These are phyloP conservation scores for Acrobasis suavella DNA, from an alignment of 2,888 invertebrate genomes.

Conservation along the genomic window DNA sequence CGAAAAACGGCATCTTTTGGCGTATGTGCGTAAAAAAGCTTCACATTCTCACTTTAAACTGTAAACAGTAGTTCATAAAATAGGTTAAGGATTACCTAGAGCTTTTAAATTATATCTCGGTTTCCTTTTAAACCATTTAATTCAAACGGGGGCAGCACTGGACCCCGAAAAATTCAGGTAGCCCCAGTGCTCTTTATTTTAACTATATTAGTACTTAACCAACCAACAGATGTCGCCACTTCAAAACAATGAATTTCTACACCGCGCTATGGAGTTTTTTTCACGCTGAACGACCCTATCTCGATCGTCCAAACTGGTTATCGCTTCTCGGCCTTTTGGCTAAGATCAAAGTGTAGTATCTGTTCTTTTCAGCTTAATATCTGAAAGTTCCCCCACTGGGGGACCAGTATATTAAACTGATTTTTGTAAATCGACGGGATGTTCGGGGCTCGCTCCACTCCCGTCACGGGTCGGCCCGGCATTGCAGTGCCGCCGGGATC, in stretches of 20 bases:
- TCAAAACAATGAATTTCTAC: background rate
- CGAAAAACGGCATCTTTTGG: no score
- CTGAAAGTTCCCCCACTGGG: conserved; percentile 49
- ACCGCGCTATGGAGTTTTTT: conserved; percentile 7
- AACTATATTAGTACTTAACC: no score
- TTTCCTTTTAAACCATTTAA: no score
- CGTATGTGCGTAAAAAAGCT: no score
- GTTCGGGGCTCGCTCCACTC: conserved; percentile 49
- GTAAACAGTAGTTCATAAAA: no score
- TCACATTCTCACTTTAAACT: no score
- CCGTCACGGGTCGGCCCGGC: conserved; percentile 48
- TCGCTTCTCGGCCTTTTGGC: conserved; percentile 51
- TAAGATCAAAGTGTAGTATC: conserved; percentile 51
- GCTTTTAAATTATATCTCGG: no score
- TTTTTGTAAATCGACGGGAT: conserved; percentile 39
- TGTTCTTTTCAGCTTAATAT: conserved; percentile 51
- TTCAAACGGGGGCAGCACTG: no score
- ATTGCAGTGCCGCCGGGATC: conserved; percentile 49
- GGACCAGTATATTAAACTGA: conserved; percentile 48
- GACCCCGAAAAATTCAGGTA: no score
- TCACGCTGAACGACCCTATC: background rate
- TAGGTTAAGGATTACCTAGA: no score
- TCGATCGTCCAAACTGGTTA: conserved; percentile 18
- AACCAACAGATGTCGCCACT: conserved; percentile 1
- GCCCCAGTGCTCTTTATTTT: no score